A percentile compares a stretch with the other conserved stretches of the same genome.
Conservation (phyloP, 2,888 invertebrate genomes). For the Dryobotodes eremita region DNA sequence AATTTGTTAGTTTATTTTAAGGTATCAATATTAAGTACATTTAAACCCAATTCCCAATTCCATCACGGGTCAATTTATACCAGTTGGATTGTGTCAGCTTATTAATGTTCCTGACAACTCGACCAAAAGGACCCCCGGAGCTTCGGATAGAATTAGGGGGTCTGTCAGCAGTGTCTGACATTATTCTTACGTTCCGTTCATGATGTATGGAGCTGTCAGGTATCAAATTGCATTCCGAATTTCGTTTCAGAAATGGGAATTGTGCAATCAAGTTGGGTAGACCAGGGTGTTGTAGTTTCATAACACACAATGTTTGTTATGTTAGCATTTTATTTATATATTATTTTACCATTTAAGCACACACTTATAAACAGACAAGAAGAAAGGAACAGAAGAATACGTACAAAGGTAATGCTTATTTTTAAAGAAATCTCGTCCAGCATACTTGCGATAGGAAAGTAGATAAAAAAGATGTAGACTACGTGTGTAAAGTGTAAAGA, state of each 20-base stretch:
- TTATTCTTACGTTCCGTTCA: slow-evolving; percentile 65
- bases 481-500: too few species aligned
- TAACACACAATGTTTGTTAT: neutral
- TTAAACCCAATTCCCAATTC: neutral
- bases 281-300: neutral
- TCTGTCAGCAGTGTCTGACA: slow-evolving; percentile 75
- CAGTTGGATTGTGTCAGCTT: slow-evolving; percentile 49
- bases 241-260: slow-evolving; percentile 39
- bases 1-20: neutral
- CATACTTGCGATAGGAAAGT: too few species aligned
- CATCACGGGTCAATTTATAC: slow-evolving; percentile 29
- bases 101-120: slow-evolving; percentile 71
- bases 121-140: slow-evolving; percentile 56
- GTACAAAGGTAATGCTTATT: too few species aligned
- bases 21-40: neutral
- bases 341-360: too few species aligned
- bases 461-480: too few species aligned
- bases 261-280: slow-evolving; percentile 35
- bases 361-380: too few species aligned
- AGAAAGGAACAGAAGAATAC: too few species aligned
- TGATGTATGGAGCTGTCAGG: slow-evolving; percentile 67
- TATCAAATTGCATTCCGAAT: slow-evolving; percentile 65
- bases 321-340: neutral
- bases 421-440: too few species aligned
- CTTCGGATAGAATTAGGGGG: slow-evolving; percentile 75